Evolutionary conservation across 2,113 vertebrate genomes (phyloP).

Genomic region (Nothobranchius furzeri): DNA sequence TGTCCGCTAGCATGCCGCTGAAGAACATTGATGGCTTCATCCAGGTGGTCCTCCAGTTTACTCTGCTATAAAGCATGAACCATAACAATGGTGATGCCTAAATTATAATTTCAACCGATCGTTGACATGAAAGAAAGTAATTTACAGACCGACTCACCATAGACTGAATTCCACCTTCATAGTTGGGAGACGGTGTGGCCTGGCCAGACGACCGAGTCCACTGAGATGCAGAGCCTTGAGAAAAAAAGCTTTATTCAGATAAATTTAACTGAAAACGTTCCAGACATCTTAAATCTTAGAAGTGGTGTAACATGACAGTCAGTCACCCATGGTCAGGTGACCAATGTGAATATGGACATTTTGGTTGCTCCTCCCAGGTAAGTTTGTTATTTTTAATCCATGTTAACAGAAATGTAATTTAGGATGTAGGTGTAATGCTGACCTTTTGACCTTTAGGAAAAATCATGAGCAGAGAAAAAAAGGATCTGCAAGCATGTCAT

Average conservation of each 20-base stretch:
- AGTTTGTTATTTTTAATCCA: background rate
- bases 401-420: background rate
- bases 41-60: constrained; percentile 95
- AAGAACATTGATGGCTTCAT: constrained; percentile 95
- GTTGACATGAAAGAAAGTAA: background rate
- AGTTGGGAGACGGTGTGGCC: constrained; percentile 90
- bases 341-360: background rate
- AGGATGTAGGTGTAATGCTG: background rate
- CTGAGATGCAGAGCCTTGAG: constrained; percentile 85
- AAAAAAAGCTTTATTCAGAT: constrained; percentile 6
- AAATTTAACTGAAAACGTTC: background rate
- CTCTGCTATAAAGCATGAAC: constrained; percentile 71
- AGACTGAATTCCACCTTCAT: constrained; percentile 87
- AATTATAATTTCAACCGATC: background rate
- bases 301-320: background rate
- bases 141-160: constrained; percentile 77
- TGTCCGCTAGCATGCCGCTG: constrained; percentile 90
- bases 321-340: background rate
- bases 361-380: background rate
- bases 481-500: background rate
- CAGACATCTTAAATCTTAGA: background rate
- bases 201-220: constrained; percentile 90
- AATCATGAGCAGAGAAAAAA: background rate
- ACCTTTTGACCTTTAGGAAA: background rate
- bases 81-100: background rate